Evolutionary conservation across 1,140 invertebrate species (phyloP), one percentile per base, ranked within the genome.

Genomic region (Helicoverpa armigera): DNA sequence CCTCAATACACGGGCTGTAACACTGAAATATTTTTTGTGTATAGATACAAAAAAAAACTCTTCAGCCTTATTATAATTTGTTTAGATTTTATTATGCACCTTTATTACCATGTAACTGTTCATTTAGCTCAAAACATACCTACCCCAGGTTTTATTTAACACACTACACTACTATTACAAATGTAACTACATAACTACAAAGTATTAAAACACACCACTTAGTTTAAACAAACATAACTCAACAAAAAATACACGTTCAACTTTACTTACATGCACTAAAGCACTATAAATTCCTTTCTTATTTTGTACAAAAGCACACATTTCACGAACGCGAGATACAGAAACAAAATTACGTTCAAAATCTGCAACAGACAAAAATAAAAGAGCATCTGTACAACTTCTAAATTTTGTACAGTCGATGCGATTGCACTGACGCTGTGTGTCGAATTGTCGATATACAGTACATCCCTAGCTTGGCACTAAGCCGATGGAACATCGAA

Each of bases 391-490:
- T 7, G 29, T 16, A 43, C 16, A 75, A 61, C 58, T 61, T 75
- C 56, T 75, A 75, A 61, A 75, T 75, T 75, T 23, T 63, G 29
- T 60, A 43, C 73, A 75, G 73, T 75, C 73, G 58, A 75, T 63
- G 14, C 72, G 35, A 16, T 67, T 43, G 51, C 74, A 81, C 82
- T 79, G 85, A 77, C 75, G 84, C 83, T 85, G 87, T 87, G 85
- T 88, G 87, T 78, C 82, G 35, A 43, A 23, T 23, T 23, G 23
- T 23, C 23, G 82, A 65, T 73, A 87, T 88, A 90, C 87, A 91
- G 83, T 83, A 88, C 84, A 86, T 72, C 83, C 63, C 77, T 77
- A 82, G 81, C 81, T 88, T 90, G 88, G 88, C 90, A 90, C 85
- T 87, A 88, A 89, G 86, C 87, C 86, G 85, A 85, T 80, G 83